Evolutionary conservation across 2,797 vertebrate species (phyloP).

Genomic region (Cuculus canorus): DNA sequence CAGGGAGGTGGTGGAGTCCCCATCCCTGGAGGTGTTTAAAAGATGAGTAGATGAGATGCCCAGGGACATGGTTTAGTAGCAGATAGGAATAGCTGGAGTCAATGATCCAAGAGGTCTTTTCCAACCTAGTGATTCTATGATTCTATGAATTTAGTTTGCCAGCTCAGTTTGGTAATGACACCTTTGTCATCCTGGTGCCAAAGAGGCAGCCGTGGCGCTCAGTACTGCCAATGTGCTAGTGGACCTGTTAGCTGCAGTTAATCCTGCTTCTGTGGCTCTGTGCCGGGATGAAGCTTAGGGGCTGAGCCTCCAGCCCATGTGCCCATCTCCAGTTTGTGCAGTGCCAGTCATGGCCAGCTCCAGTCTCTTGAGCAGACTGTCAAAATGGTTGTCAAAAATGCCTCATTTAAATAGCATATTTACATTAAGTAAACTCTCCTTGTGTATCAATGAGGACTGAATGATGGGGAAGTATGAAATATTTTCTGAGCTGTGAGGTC

Average conservation of each 20-base stretch:
- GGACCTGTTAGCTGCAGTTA: rapidly evolving
- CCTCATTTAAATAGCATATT: neutral
- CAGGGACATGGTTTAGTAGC: too few relatives aligned
- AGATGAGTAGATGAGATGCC: too few relatives aligned
- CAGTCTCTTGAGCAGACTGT: neutral
- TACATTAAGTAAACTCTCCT: neutral
- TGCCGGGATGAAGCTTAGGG: neutral
- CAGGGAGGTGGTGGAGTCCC: too few relatives aligned
- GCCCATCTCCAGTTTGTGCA: rapidly evolving
- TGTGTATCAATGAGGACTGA: neutral
- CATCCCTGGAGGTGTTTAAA: too few relatives aligned
- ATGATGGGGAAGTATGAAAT: neutral
- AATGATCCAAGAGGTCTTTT: too few relatives aligned
- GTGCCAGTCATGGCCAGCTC: neutral
- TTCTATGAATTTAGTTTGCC: neutral
- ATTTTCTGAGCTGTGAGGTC: neutral
- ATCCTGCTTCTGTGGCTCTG: neutral
- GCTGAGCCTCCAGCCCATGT: neutral
- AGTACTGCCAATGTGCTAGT: neutral
- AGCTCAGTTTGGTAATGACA: neutral
- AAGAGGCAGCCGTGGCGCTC: rapidly evolving
- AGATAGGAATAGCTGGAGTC: too few relatives aligned
- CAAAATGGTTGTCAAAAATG: neutral
- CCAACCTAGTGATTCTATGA: too few relatives aligned
- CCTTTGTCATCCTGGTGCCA: neutral